Conservation (phyloP, 2,113 vertebrate genomes). For the Chaetodon auriga region DNA sequence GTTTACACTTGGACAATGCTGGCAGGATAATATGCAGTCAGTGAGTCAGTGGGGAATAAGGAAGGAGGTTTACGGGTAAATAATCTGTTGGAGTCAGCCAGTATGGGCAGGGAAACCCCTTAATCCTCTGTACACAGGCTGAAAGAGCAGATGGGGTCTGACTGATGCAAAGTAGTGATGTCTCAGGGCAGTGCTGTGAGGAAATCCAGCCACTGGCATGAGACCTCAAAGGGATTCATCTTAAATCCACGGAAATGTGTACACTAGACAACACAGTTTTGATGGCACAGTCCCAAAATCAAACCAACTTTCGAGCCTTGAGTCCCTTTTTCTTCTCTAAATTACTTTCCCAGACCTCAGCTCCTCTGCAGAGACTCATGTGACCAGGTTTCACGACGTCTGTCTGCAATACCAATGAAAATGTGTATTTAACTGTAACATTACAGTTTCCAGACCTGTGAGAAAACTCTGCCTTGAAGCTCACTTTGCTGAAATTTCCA, state of each 20-base stretch:
- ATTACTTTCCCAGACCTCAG: conserved; percentile 1
- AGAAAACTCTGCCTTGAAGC: background rate
- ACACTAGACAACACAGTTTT: background rate
- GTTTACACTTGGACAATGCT: conserved; percentile 19
- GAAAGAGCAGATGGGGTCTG: conserved; percentile 51
- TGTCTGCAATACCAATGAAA: background rate
- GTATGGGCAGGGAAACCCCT: conserved; percentile 27
- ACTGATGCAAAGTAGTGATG: conserved; percentile 36
- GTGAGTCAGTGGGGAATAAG: conserved; percentile 5
- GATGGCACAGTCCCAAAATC: background rate
- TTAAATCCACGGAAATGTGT: conserved; percentile 2
- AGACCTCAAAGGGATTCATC: conserved; percentile 6
- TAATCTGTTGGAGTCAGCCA: conserved; percentile 44
- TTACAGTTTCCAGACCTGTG: background rate
- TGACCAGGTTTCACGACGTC: background rate
- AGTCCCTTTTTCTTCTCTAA: background rate
- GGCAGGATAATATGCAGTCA: conserved; percentile 22
- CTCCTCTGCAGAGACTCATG: background rate
- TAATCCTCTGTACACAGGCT: conserved; percentile 45
- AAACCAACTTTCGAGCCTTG: background rate
- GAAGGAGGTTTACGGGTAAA: conserved; percentile 44
- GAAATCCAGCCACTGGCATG: background rate
- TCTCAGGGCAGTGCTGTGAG: conserved; percentile 13
- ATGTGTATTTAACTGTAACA: background rate
- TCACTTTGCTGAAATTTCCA: conserved; percentile 21